Evolutionary conservation across 2,797 vertebrate species (phyloP), one percentile per base, ranked within the genome.

Genomic region (Protonibea diacanthus): DNA sequence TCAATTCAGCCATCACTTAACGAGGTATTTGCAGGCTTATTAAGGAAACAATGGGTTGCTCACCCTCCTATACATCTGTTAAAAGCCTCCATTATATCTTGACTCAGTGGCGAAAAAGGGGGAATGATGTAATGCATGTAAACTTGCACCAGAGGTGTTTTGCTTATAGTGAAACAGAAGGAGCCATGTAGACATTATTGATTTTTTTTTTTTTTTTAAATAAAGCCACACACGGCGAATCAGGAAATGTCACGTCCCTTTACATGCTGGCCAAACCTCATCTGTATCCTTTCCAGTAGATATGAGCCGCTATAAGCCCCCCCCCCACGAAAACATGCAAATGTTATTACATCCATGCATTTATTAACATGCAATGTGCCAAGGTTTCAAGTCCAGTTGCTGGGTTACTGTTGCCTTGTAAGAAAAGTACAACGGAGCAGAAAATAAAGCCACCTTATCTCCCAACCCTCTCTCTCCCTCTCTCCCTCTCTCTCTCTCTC

Each of bases 331-430:
- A 47, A 83, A 74, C 74, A 80, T 70, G 55, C 59, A 75, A 63
- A 80, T 82, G 58, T 56, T 74, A 33, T 49, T 73, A 72, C 63
- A 85, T 65, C 25, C 74, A 74, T 85, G 82, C 82, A 85, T 90
- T 86, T 86, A 89, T 84, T 81, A 84, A 82, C 78, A 81, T 70
- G 27, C 57, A 27, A 3, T 59, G 74, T 86, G 84, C 75, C 74
- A 60, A 74, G 86, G 82, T 86, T 87, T 90, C 79, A 81, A 75
- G 40, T 86, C 90, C 92, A 95, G 96, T 96, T 96, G 95, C 96
- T 92, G 95, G 94, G 95, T 92, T 94, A 93, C 94, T 91, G 95
- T 95, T 95, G 95, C 95, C 66, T 85, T 83, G 86, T 70, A 80
- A 78, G 86, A 85, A 38, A 90, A 75, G 63, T 71, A 82, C 70